Percentiles rank a stretch among this genome's conserved stretches.
phyloP scores from a whole-genome alignment of 2,888 invertebrate species.

The Pseudeuparius sepicola region DNA sequence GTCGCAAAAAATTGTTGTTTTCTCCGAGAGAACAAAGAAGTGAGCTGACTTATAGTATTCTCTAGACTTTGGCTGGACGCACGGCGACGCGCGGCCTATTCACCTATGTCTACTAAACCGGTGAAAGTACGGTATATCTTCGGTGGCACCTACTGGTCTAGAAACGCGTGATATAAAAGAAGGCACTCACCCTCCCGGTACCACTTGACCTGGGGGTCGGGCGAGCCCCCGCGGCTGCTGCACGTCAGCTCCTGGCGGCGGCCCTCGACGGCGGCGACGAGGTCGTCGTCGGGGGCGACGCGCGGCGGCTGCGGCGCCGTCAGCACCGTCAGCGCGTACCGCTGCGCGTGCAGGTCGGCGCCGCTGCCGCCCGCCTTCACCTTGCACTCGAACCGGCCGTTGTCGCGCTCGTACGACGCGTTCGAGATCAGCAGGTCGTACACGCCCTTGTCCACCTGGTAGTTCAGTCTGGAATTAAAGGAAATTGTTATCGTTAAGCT shows the following conservation, averaged over 20 bases:
- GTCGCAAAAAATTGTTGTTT: too few species aligned
- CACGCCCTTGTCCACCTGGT: slow-evolving; percentile 66
- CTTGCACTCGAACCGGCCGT: slow-evolving; percentile 85
- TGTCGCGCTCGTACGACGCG: slow-evolving; percentile 83
- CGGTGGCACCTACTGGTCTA: too few species aligned
- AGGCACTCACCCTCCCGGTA: slow-evolving; percentile 52
- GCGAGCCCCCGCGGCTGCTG: slow-evolving; percentile 80
- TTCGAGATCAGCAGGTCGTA: slow-evolving; percentile 85
- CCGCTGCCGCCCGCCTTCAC: slow-evolving; percentile 78
- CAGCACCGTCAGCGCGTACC: slow-evolving; percentile 74
- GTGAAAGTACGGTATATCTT: too few species aligned
- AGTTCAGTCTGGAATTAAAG: slow-evolving; percentile 65
- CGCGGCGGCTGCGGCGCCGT: slow-evolving; percentile 73
- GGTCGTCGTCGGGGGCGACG: slow-evolving; percentile 64
- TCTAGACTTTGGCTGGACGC: too few species aligned
- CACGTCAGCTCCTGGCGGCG: slow-evolving; percentile 66
- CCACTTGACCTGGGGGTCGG: slow-evolving; percentile 82
- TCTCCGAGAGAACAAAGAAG: too few species aligned
- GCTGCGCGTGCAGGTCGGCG: slow-evolving; percentile 72
- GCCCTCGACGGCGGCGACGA: slow-evolving; percentile 76
- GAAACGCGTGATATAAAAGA: too few species aligned
- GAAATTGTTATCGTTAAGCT: too few species aligned
- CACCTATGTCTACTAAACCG: too few species aligned
- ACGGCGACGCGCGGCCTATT: too few species aligned
- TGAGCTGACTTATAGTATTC: too few species aligned